These are phyloP conservation scores for Diachasmimorpha longicaudata DNA, from an alignment of 1,140 invertebrate genomes.

Conservation along the genomic window DNA sequence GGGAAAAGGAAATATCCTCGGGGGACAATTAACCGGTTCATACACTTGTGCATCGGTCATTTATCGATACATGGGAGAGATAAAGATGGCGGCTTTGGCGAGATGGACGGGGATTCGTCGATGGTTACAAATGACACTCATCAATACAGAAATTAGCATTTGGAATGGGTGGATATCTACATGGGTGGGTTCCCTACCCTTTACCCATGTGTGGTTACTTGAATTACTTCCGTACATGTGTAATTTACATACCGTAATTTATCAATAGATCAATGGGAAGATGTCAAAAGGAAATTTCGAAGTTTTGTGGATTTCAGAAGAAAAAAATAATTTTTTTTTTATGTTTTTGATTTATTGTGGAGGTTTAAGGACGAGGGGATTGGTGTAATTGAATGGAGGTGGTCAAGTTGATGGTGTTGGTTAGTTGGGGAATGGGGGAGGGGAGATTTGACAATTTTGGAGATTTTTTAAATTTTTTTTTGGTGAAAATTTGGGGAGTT, in stretches of 20 bases:
- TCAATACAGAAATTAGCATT: constrained; percentile 47
- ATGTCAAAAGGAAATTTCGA: not conserved
- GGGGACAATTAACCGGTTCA: constrained; percentile 45
- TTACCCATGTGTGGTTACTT: not conserved
- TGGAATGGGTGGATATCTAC: not conserved
- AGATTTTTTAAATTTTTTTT: too few relatives aligned
- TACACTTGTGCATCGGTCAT: constrained; percentile 8
- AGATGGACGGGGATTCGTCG: constrained; percentile 27
- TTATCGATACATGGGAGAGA: constrained; percentile 27
- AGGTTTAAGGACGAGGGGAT: not conserved
- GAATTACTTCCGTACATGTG: constrained; percentile 1
- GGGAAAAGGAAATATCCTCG: constrained; percentile 34
- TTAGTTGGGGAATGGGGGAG: too few relatives aligned
- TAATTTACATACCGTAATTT: not conserved
- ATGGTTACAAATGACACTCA: constrained; percentile 50
- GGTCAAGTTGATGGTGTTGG: too few relatives aligned
- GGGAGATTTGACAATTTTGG: too few relatives aligned
- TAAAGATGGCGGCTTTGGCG: not conserved
- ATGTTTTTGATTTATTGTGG: too few relatives aligned
- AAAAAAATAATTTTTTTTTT: too few relatives aligned
- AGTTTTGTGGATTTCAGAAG: too few relatives aligned
- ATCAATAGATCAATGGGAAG: not conserved
- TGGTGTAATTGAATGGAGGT: not conserved
- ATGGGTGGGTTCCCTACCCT: not conserved
- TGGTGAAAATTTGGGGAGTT: too few relatives aligned